These are phyloP conservation scores for Catotricha subobsoleta DNA, from an alignment of 2,888 invertebrate species.

Conservation along the genomic window DNA sequence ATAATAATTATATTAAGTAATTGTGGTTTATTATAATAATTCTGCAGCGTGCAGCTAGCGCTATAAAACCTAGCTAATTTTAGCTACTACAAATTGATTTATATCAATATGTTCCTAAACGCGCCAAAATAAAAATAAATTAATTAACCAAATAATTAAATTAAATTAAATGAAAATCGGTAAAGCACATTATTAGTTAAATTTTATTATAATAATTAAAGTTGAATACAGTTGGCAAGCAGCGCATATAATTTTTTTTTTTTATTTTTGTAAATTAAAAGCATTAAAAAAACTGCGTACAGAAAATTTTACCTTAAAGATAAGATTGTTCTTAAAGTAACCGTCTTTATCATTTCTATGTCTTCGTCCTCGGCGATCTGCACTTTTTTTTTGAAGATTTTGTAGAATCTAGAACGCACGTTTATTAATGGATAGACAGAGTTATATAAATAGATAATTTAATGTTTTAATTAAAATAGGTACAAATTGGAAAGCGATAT, in stretches of 20 bases:
- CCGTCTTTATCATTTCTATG: conserved; percentile 89
- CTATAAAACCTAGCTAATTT: no score
- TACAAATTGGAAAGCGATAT: no score
- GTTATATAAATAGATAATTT: no score
- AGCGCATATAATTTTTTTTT: neutral
- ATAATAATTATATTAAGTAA: neutral
- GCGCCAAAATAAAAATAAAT: neutral
- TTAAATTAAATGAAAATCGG: neutral
- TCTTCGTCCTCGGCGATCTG: conserved; percentile 92
- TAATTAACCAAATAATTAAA: neutral
- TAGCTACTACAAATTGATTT: no score
- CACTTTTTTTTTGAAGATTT: conserved; percentile 98
- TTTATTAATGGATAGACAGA: conserved; percentile 24
- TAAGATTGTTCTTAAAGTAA: conserved; percentile 93
- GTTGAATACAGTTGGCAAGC: no score
- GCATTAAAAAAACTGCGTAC: conserved; percentile 4
- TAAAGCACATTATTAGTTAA: neutral
- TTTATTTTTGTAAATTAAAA: conserved; percentile 1
- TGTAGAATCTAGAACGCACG: conserved; percentile 86
- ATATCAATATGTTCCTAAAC: neutral
- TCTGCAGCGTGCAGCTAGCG: conserved; percentile 2
- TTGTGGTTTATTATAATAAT: neutral
- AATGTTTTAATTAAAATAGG: no score
- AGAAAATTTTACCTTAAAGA: conserved; percentile 76
- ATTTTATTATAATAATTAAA: neutral